phyloP scores from a whole-genome alignment of 2,113 vertebrate genomes.

The Naja naja region DNA sequence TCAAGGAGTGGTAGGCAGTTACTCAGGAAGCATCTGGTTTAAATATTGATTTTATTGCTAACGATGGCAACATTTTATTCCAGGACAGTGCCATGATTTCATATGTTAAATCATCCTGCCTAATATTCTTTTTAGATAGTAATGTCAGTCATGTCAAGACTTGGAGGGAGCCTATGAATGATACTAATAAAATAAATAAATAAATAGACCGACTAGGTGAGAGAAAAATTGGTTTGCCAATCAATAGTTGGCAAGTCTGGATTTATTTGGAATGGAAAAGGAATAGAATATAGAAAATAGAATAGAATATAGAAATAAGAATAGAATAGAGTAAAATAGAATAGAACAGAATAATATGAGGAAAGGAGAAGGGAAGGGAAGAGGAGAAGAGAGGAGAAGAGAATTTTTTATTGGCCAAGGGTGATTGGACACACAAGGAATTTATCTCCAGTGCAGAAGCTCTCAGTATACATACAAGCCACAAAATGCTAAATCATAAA shows the following conservation, averaged over 20 bases:
- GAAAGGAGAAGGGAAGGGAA: no score
- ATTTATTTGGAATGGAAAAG: no score
- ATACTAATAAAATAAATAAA: not conserved
- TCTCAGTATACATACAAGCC: no score
- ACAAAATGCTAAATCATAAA: not conserved
- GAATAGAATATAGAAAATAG: no score
- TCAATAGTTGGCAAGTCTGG: no score
- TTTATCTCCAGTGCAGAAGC: no score
- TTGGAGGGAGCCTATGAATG: not conserved
- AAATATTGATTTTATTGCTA: not conserved
- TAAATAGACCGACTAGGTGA: fast-evolving
- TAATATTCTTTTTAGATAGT: not conserved
- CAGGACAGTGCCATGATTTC: not conserved
- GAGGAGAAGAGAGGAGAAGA: no score
- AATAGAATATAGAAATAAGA: no score
- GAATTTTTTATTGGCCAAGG: no score
- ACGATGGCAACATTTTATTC: not conserved
- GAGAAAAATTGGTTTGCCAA: not conserved
- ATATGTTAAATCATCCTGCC: not conserved
- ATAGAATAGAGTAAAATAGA: no score
- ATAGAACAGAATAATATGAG: no score
- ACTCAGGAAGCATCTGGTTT: not conserved
- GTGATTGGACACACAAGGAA: no score
- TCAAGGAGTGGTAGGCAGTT: not conserved
- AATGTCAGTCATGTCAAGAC: not conserved